phyloP scores from a whole-genome alignment of 2,113 vertebrate genomes.

The Enhydra lutris region DNA sequence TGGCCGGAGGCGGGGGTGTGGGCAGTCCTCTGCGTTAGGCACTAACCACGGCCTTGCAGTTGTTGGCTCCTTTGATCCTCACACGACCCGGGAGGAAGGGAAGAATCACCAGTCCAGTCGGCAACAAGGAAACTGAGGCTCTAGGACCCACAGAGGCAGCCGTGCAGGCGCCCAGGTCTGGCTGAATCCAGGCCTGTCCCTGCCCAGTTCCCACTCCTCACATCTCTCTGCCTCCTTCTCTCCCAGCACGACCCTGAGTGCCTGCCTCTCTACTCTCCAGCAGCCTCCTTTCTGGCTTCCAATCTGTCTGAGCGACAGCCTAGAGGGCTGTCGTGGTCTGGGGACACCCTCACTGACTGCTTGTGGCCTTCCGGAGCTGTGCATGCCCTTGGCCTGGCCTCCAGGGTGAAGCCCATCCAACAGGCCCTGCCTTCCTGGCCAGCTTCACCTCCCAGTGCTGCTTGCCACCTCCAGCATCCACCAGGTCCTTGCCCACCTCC shows the following conservation, averaged over 20 bases:
- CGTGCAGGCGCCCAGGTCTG: background rate
- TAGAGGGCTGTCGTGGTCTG: background rate
- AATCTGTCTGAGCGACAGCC: background rate
- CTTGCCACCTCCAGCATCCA: background rate
- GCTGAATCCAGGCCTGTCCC: too few species aligned
- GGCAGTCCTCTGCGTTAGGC: background rate
- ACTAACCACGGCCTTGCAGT: background rate
- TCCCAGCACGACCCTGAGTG: background rate
- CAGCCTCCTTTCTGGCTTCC: background rate
- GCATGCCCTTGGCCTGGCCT: background rate
- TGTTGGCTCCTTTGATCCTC: background rate
- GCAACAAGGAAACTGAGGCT: background rate
- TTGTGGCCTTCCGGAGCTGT: background rate
- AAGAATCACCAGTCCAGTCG: background rate
- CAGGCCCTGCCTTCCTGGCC: background rate
- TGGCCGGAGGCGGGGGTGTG: background rate
- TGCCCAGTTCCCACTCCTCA: background rate
- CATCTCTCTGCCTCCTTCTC: background rate
- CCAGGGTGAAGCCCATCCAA: background rate
- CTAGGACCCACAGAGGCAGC: background rate
- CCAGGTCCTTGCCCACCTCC: background rate
- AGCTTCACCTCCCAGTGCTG: background rate
- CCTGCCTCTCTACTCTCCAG: background rate
- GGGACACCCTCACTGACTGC: background rate
- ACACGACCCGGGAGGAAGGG: background rate